phyloP scores from a whole-genome alignment of 2,113 vertebrate genomes.

The Catharus fuscescens region DNA sequence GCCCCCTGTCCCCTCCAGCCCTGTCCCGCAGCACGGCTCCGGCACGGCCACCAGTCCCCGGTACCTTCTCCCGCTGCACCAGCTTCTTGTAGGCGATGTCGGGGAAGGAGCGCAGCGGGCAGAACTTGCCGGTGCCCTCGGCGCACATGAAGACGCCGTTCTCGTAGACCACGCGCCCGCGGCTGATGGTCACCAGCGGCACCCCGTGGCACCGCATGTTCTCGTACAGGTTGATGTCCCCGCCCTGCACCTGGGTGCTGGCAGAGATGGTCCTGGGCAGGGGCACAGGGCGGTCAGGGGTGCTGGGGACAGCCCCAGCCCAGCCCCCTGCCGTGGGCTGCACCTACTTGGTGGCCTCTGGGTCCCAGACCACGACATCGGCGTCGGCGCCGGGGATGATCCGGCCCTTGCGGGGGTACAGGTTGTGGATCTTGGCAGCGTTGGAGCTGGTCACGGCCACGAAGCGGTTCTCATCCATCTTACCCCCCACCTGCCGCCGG shows the following conservation, averaged over 20 bases:
- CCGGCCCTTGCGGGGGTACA: slow-evolving; percentile 94
- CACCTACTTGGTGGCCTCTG: slow-evolving; percentile 90
- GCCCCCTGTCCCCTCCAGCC: too few species aligned
- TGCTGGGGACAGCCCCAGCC: fast-evolving
- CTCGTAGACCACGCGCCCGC: slow-evolving; percentile 92
- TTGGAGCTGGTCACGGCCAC: slow-evolving; percentile 97
- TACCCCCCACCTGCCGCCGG: slow-evolving; percentile 85
- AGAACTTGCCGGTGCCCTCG: slow-evolving; percentile 93
- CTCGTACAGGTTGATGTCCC: slow-evolving; percentile 93
- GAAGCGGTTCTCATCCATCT: slow-evolving; percentile 97
- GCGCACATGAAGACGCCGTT: slow-evolving; percentile 95
- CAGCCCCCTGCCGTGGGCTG: fast-evolving
- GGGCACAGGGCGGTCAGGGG: neutral
- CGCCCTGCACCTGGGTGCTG: slow-evolving; percentile 91
- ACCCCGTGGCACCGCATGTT: slow-evolving; percentile 93
- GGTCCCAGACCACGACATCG: slow-evolving; percentile 96
- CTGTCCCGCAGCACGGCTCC: neutral
- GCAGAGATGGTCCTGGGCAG: slow-evolving; percentile 87
- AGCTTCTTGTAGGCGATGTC: slow-evolving; percentile 98
- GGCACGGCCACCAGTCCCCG: fast-evolving
- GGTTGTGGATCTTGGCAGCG: slow-evolving; percentile 95
- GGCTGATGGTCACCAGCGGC: slow-evolving; percentile 94
- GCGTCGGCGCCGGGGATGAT: slow-evolving; percentile 94
- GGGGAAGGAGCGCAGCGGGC: slow-evolving; percentile 91
- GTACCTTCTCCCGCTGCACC: slow-evolving; percentile 96